Evolutionary conservation across 2,888 invertebrate species (phyloP).

Genomic region (Meloe dianella): DNA sequence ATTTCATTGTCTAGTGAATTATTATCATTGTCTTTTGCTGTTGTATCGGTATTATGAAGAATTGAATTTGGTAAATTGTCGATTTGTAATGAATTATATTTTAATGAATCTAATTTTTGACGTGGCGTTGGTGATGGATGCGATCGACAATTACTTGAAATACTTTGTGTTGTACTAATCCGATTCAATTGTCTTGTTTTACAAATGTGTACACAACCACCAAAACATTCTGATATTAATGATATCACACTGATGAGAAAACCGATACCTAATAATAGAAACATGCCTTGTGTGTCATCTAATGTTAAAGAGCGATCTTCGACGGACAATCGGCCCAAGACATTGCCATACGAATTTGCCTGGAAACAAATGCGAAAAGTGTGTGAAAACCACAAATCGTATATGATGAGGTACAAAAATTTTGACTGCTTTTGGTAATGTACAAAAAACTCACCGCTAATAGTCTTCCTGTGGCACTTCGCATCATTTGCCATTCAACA

Average conservation of each 20-base stretch:
- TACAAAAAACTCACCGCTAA: constrained; percentile 62
- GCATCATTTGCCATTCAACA: constrained; percentile 75
- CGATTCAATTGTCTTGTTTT: constrained; percentile 45
- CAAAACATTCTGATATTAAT: constrained; percentile 73
- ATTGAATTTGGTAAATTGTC: constrained; percentile 24
- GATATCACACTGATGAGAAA: constrained; percentile 69
- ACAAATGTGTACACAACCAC: constrained; percentile 70
- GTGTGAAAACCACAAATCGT: too few relatives aligned
- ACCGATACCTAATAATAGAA: constrained; percentile 74
- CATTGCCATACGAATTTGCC: constrained; percentile 58
- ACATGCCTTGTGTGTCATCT: constrained; percentile 85
- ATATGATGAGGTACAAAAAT: too few relatives aligned
- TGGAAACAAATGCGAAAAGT: constrained; percentile 49
- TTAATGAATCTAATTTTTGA: constrained; percentile 43
- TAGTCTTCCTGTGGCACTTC: constrained; percentile 66
- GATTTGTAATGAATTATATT: constrained; percentile 27
- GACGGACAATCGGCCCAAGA: constrained; percentile 60
- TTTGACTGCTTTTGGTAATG: not conserved
- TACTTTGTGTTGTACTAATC: constrained; percentile 40
- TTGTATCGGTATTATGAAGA: constrained; percentile 7
- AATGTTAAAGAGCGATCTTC: constrained; percentile 78
- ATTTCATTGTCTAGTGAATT: constrained; percentile 40
- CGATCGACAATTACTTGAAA: constrained; percentile 53
- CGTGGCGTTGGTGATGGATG: constrained; percentile 48
- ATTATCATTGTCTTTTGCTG: constrained; percentile 18